These are phyloP conservation scores for Zeugodacus cucurbitae DNA, from an alignment of 1,140 invertebrate species.

Conservation along the genomic window DNA sequence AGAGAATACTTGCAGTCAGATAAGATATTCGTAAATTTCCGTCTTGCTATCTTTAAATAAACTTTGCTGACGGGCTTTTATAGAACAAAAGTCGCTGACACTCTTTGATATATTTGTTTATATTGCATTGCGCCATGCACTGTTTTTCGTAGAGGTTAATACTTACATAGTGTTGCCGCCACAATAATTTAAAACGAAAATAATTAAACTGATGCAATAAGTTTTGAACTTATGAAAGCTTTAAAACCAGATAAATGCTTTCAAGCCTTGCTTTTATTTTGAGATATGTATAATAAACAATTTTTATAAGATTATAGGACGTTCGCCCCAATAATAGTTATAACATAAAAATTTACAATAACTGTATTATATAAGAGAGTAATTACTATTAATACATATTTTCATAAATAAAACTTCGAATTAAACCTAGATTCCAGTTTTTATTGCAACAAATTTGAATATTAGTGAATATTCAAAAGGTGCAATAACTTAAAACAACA, in stretches of 20 bases:
- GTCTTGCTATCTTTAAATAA: not conserved
- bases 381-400: too few species aligned
- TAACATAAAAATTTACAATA: too few species aligned
- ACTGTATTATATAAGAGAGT: too few species aligned
- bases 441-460: too few species aligned
- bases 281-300: too few species aligned
- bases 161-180: not conserved
- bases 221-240: not conserved
- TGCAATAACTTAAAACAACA: not conserved
- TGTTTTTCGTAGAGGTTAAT: not conserved
- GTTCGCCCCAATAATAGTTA: too few species aligned
- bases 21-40: slow-evolving; percentile 9
- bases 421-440: too few species aligned
- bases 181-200: not conserved
- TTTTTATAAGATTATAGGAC: too few species aligned
- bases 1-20: not conserved
- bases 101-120: not conserved
- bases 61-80: not conserved
- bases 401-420: too few species aligned
- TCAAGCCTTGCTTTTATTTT: too few species aligned
- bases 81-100: not conserved
- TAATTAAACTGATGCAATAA: not conserved
- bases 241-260: too few species aligned
- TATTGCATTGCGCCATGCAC: not conserved
- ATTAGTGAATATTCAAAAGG: too few species aligned